Conservation (phyloP, 2,113 vertebrate genomes). For the Mionectes macconnelli region DNA sequence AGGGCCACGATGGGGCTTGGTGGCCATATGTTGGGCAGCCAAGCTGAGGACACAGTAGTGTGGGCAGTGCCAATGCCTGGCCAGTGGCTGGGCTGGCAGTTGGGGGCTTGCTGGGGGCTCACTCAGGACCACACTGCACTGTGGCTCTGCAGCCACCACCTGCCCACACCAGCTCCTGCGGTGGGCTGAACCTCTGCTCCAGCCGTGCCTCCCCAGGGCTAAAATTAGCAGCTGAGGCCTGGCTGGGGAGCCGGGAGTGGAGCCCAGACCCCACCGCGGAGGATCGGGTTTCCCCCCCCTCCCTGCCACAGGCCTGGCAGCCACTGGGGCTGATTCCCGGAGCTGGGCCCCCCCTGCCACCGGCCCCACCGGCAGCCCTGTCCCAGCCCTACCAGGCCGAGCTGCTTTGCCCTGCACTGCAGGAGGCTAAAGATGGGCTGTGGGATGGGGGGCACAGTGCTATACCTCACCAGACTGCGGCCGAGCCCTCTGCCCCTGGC, state of each 20-base stretch:
- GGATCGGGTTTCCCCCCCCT: slow-evolving; percentile 42
- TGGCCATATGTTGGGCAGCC: not conserved
- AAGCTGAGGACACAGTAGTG: not conserved
- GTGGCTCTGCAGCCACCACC: not conserved
- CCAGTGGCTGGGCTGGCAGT: not conserved
- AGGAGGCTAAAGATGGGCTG: not conserved
- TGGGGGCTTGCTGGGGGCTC: rapidly evolving
- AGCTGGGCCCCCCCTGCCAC: slow-evolving; percentile 24
- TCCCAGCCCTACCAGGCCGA: not conserved
- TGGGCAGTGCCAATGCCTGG: not conserved
- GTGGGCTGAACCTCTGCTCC: not conserved
- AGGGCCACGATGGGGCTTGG: not conserved
- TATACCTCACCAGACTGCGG: rapidly evolving
- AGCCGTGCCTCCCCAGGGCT: not conserved
- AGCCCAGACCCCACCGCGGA: not conserved
- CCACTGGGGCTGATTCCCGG: slow-evolving; percentile 35
- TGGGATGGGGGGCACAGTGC: rapidly evolving
- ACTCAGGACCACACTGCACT: not conserved
- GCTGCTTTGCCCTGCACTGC: not conserved
- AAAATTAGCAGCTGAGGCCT: slow-evolving; percentile 17
- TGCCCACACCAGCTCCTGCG: not conserved
- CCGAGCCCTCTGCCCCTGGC: not conserved
- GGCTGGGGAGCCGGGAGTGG: not conserved
- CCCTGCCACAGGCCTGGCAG: slow-evolving; percentile 47
- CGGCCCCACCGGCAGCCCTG: slow-evolving; percentile 7